These are phyloP conservation scores for Eupithecia dodoneata DNA, from an alignment of 2,888 invertebrate species.

Conservation along the genomic window DNA sequence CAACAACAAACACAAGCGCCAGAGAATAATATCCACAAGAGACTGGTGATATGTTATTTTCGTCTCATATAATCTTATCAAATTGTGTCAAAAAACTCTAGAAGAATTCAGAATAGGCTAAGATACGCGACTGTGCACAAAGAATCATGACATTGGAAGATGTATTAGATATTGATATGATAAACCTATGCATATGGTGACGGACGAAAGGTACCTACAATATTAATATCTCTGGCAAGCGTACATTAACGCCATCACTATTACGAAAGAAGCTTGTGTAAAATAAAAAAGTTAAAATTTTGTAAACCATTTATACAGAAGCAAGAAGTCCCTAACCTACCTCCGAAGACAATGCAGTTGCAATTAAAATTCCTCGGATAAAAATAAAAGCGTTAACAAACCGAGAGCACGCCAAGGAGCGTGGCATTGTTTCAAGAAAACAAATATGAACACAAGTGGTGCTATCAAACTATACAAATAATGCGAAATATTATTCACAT, in stretches of 20 bases:
- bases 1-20: slow-evolving; percentile 23
- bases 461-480: neutral
- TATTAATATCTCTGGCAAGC: neutral
- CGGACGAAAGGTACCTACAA: neutral
- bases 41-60: slow-evolving; percentile 26
- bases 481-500: slow-evolving; percentile 5
- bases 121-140: slow-evolving; percentile 33
- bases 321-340: neutral
- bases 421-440: slow-evolving; percentile 16
- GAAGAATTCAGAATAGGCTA: slow-evolving; percentile 33
- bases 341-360: neutral
- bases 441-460: slow-evolving; percentile 7
- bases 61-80: slow-evolving; percentile 39
- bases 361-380: slow-evolving; percentile 10
- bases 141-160: slow-evolving; percentile 46
- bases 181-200: neutral
- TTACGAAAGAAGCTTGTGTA: neutral
- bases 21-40: slow-evolving; percentile 17
- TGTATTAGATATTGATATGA: slow-evolving; percentile 20
- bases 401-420: slow-evolving; percentile 7
- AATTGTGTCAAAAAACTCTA: slow-evolving; percentile 31
- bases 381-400: neutral
- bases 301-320: neutral
- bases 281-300: neutral
- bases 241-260: neutral